Conservation (phyloP, 1,140 invertebrate species). For the Macrotrachela quadricornifera region DNA sequence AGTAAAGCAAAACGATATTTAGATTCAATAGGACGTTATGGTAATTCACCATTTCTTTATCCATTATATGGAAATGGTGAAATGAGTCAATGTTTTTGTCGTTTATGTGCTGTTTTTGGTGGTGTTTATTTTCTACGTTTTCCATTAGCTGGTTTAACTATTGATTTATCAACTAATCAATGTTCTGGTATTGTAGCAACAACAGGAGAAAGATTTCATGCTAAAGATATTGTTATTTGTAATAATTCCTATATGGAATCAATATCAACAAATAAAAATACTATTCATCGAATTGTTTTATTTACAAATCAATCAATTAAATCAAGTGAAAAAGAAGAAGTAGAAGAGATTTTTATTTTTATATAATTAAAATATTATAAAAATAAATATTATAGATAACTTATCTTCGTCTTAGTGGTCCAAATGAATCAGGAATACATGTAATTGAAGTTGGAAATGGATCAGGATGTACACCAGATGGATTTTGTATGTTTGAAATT, state of each 20-base stretch:
- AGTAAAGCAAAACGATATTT: slow-evolving; percentile 59
- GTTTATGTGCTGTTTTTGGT: slow-evolving; percentile 89
- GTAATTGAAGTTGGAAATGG: slow-evolving; percentile 59
- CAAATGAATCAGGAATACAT: slow-evolving; percentile 41
- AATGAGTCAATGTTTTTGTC: slow-evolving; percentile 76
- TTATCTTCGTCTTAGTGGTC: slow-evolving; percentile 48
- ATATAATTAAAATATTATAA: not conserved
- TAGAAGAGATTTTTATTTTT: slow-evolving; percentile 9
- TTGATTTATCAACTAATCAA: slow-evolving; percentile 34
- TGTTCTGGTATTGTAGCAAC: slow-evolving; percentile 36
- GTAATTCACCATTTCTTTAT: slow-evolving; percentile 83
- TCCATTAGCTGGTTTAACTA: slow-evolving; percentile 19
- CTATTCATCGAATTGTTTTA: not conserved
- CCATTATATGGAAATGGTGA: slow-evolving; percentile 91
- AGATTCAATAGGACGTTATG: slow-evolving; percentile 65
- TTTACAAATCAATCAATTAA: slow-evolving; percentile 35
- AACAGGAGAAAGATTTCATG: slow-evolving; percentile 36
- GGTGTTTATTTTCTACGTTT: slow-evolving; percentile 72
- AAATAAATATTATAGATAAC: slow-evolving; percentile 41
- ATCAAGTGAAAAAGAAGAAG: slow-evolving; percentile 43
- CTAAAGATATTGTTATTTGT: not conserved
- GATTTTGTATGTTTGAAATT: slow-evolving; percentile 46
- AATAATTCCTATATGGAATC: not conserved
- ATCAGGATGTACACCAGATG: slow-evolving; percentile 60
- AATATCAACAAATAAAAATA: not conserved